Evolutionary conservation across 2,888 invertebrate genomes (phyloP), one percentile per base, ranked within the genome.

Genomic region (Rhagium mordax): DNA sequence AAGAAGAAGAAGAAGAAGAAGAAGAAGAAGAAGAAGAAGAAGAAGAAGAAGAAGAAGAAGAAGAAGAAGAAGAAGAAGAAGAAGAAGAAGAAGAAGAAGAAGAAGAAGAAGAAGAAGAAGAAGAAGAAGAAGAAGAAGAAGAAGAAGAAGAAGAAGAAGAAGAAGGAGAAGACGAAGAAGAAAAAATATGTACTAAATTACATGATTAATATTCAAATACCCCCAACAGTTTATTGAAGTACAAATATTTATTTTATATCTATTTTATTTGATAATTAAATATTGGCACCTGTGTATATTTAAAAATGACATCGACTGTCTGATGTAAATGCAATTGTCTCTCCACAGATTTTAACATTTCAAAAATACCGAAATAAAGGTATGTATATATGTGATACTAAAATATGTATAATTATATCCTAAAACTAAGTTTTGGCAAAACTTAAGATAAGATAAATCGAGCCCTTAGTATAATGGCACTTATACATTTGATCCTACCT

Each of bases 321-420:
- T 51, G 20, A 51, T 13, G 18, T 20, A 20, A 20, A 51, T 51
- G 18, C 18, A 51, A 10, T 4, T 24, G 18, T 51, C 21, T 21
- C 48, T 64, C 21, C 64, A 64, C 51, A 64, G 64, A 51, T 64
- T 51, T 24, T 62, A 18, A 65, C 33, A 55, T 41, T 6, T 13
- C 8, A 41, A 41, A 41, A 15, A 41, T 41, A 41, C 3, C 41
- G 13, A n/a, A 41, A 41, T 41, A 3, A 41, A 61, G 16, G 7
- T 13, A 41, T 61, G 47, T n/a, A n/a, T 41, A 4, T n/a, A 33
- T 33, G 13, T 33, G n/a, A 41, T 41, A n/a, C n/a, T n/a, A 41
- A 41, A 13, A 41, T 41, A 41, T 41, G 13, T 41, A 3, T 41
- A 41, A n/a, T 41, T 41, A 41, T 41, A 15, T 13, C n/a, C 41